phyloP scores from a whole-genome alignment of 2,113 vertebrate genomes.

The Morone chrysops region DNA sequence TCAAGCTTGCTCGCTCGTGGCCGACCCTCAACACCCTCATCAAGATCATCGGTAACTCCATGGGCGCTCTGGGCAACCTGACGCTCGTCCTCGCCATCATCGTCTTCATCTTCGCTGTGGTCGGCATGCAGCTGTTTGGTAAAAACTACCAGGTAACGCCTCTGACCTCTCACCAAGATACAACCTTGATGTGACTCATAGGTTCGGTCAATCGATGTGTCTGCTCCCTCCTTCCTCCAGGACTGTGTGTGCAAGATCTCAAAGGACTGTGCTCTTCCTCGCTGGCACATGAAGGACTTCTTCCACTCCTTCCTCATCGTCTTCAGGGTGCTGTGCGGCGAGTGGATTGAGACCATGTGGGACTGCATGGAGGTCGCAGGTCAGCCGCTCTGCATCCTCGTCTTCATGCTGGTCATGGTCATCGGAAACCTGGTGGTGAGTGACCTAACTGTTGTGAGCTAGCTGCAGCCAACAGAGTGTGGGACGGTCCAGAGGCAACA shows the following conservation, averaged over 20 bases:
- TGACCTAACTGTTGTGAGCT: conserved; percentile 30
- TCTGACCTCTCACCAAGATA: neutral
- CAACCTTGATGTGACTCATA: too few species aligned
- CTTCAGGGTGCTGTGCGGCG: conserved; percentile 95
- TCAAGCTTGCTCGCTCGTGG: conserved; percentile 98
- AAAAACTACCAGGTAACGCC: conserved; percentile 88
- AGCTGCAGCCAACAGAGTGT: too few species aligned
- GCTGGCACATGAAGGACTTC: conserved; percentile 98
- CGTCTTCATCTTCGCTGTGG: conserved; percentile 98
- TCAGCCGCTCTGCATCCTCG: conserved; percentile 88
- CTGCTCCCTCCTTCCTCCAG: conserved; percentile 3
- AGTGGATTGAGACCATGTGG: conserved; percentile 99
- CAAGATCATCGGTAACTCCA: conserved; percentile 98
- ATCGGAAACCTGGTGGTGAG: conserved; percentile 98
- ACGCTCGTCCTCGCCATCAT: conserved; percentile 98
- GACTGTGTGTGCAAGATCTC: conserved; percentile 91
- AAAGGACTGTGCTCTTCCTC: conserved; percentile 88
- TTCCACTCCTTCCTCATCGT: conserved; percentile 95
- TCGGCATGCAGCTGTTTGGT: conserved; percentile 98
- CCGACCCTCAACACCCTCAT: conserved; percentile 97
- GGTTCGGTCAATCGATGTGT: too few species aligned
- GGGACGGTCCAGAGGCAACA: too few species aligned
- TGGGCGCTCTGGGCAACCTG: conserved; percentile 96
- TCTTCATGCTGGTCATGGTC: conserved; percentile 96
- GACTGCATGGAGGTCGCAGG: conserved; percentile 93